Evolutionary conservation across 2,797 vertebrate species (phyloP).

Genomic region (Acestrorhynchus altus): DNA sequence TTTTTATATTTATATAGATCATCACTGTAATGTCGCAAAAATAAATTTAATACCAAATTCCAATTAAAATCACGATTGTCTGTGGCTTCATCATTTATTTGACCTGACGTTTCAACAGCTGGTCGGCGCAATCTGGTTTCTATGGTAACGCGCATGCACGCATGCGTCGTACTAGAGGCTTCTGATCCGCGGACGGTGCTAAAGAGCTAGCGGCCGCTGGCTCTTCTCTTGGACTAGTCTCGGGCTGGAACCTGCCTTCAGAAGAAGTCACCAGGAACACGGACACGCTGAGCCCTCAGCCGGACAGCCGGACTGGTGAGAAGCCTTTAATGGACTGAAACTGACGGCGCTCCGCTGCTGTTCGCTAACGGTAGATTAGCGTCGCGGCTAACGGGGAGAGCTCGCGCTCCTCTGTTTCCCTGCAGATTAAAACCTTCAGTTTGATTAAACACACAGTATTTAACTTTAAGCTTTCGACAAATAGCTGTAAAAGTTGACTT

Average conservation of each 20-base stretch:
- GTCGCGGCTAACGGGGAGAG: no score
- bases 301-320: slow-evolving; percentile 22
- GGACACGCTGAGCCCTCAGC: neutral
- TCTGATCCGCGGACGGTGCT: neutral
- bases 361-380: neutral
- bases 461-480: no score
- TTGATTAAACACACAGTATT: no score
- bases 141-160: neutral
- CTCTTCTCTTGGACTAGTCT: neutral
- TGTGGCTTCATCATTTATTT: no score
- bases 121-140: slow-evolving; percentile 18
- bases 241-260: neutral
- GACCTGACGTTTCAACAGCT: slow-evolving; percentile 8
- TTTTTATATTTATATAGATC: no score
- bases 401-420: no score
- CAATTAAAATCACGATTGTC: no score
- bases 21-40: no score
- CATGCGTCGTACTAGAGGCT: neutral
- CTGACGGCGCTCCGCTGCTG: neutral
- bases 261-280: fast-evolving
- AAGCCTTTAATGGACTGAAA: neutral
- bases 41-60: no score
- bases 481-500: neutral
- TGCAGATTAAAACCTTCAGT: no score
- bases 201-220: neutral